phyloP scores from a whole-genome alignment of 2,797 vertebrate species.

The Pseudocheirus occidentalis region DNA sequence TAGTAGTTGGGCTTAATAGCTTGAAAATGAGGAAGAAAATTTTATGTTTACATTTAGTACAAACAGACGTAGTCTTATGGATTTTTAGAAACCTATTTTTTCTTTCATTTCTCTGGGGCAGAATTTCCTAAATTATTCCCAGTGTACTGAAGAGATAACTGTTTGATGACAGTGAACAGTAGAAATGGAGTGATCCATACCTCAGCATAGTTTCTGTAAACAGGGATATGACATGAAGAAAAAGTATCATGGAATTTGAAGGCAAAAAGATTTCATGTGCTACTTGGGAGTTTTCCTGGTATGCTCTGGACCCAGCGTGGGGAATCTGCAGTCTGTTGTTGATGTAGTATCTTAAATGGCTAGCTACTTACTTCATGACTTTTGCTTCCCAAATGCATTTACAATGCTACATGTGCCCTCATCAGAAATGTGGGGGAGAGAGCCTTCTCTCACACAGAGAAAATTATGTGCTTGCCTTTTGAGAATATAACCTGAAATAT shows the following conservation, averaged over 20 bases:
- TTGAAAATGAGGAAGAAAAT: neutral
- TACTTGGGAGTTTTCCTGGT: neutral
- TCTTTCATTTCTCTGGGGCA: neutral
- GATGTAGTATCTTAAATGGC: neutral
- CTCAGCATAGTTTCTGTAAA: neutral
- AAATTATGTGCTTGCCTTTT: neutral
- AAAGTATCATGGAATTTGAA: neutral
- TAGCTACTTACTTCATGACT: neutral
- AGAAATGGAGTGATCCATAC: neutral
- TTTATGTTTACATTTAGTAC: conserved; percentile 29
- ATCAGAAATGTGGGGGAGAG: neutral
- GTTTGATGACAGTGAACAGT: neutral
- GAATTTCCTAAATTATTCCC: conserved; percentile 36
- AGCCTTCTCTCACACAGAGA: neutral
- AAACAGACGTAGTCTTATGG: neutral
- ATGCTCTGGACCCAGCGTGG: neutral
- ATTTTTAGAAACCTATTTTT: conserved; percentile 9
- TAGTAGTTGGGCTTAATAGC: neutral
- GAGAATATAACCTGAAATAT: neutral
- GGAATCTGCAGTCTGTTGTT: neutral
- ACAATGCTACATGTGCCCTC: neutral
- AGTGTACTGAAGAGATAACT: neutral
- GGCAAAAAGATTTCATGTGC: neutral
- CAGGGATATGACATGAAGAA: neutral
- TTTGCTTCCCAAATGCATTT: conserved; percentile 3